Evolutionary conservation across 2,113 vertebrate genomes (phyloP).

Genomic region (Indicator maculatus): DNA sequence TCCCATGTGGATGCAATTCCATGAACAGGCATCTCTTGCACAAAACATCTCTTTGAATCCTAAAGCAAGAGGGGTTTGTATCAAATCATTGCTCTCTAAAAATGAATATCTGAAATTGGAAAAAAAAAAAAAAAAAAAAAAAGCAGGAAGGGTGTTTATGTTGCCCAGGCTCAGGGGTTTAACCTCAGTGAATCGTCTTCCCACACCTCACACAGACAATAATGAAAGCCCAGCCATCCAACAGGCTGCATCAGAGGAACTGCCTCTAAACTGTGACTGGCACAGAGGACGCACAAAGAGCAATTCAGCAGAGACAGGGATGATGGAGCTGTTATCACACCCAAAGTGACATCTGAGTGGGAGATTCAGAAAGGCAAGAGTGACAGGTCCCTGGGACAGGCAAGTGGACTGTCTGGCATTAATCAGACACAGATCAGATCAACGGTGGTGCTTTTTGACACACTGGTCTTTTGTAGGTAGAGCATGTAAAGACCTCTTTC

Average conservation of each 20-base stretch:
- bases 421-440: not conserved
- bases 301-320: not conserved
- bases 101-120: not conserved
- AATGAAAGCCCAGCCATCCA: not conserved
- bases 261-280: not conserved
- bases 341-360: not conserved
- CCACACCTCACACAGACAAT: rapidly evolving
- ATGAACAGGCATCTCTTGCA: not conserved
- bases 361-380: not conserved
- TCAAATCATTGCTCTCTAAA: not conserved
- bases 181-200: not conserved
- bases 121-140: not conserved
- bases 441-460: not conserved
- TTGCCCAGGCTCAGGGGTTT: not conserved
- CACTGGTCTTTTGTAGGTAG: not conserved
- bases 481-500: not conserved
- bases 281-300: not conserved
- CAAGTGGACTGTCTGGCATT: not conserved
- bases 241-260: not conserved
- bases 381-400: not conserved
- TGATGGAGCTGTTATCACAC: not conserved
- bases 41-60: not conserved
- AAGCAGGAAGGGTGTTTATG: not conserved
- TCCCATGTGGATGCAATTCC: not conserved
- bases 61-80: not conserved